Evolutionary conservation across 2,888 invertebrate species (phyloP).

Genomic region (Antheraea assamensis): DNA sequence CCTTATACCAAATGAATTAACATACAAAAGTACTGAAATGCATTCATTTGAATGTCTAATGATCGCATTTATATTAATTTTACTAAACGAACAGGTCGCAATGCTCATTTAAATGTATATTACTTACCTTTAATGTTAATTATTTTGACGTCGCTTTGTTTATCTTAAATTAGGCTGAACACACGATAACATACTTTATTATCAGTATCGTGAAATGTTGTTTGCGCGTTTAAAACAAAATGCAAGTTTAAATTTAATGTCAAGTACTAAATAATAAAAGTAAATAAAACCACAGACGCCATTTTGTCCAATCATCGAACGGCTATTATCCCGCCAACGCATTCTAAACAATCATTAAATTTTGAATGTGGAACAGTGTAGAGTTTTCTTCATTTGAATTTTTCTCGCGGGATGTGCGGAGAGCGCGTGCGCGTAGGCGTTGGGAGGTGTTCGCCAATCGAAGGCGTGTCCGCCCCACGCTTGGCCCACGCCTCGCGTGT

Average conservation of each 20-base stretch:
- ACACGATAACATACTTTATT: constrained; percentile 32
- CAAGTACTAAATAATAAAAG: constrained; percentile 27
- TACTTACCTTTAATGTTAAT: constrained; percentile 37
- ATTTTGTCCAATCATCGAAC: constrained; percentile 54
- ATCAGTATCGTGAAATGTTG: constrained; percentile 16
- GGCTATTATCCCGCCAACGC: constrained; percentile 61
- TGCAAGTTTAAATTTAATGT: constrained; percentile 26
- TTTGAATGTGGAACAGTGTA: constrained; percentile 50
- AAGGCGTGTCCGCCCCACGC: constrained; percentile 71
- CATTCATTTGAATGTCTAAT: constrained; percentile 73
- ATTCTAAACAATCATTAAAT: constrained; percentile 59
- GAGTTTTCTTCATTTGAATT: constrained; percentile 70
- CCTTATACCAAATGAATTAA: constrained; percentile 69
- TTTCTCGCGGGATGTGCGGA: constrained; percentile 61
- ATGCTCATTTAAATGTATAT: constrained; percentile 54
- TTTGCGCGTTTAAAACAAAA: constrained; percentile 18
- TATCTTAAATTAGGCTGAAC: constrained; percentile 36
- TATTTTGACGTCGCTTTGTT: constrained; percentile 33
- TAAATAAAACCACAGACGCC: constrained; percentile 52
- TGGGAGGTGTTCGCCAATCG: constrained; percentile 82
- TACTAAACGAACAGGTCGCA: constrained; percentile 48
- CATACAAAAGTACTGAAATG: constrained; percentile 79
- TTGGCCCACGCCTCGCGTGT: constrained; percentile 50
- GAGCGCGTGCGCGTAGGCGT: constrained; percentile 80
- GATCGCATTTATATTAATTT: constrained; percentile 52